phyloP scores from a whole-genome alignment of 1,140 invertebrate species.

The Drosophila tani region DNA sequence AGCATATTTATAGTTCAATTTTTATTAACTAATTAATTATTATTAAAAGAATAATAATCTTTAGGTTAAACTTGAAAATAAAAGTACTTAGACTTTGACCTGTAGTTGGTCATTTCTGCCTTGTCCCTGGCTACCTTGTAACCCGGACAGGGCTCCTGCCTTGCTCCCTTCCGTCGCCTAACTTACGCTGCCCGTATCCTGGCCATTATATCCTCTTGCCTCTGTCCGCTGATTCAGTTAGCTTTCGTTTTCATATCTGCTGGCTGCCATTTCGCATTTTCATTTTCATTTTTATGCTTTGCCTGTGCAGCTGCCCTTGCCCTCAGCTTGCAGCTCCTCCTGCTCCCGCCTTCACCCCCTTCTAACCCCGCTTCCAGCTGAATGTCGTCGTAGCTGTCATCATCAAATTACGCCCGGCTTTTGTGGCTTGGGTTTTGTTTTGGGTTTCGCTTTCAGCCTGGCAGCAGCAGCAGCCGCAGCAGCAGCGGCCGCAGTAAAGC shows the following conservation, averaged over 20 bases:
- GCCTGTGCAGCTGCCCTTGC: conserved; percentile 13
- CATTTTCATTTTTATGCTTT: conserved; percentile 69
- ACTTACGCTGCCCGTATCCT: not conserved
- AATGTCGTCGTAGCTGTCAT: conserved; percentile 66
- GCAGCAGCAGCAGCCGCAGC: not conserved
- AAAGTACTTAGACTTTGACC: too few relatives aligned
- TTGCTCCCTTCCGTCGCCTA: not conserved
- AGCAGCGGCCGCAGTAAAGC: not conserved
- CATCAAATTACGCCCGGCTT: conserved; percentile 75
- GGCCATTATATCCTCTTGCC: not conserved
- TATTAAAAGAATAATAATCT: too few relatives aligned
- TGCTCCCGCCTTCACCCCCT: not conserved
- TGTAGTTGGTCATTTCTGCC: not conserved
- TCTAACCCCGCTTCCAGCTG: not conserved
- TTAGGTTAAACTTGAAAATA: too few relatives aligned
- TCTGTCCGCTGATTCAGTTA: conserved; percentile 36
- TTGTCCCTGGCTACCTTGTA: not conserved
- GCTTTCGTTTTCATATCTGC: conserved; percentile 68
- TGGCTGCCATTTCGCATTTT: conserved; percentile 53
- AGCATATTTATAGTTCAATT: too few relatives aligned
- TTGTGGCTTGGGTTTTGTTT: conserved; percentile 66
- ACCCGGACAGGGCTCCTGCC: too few relatives aligned
- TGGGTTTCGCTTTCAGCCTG: conserved; percentile 14
- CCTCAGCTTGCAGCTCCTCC: conserved; percentile 2
- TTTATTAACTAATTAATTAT: too few relatives aligned